Evolutionary conservation across 2,888 invertebrate genomes (phyloP).

Genomic region (Drosophila limbata): DNA sequence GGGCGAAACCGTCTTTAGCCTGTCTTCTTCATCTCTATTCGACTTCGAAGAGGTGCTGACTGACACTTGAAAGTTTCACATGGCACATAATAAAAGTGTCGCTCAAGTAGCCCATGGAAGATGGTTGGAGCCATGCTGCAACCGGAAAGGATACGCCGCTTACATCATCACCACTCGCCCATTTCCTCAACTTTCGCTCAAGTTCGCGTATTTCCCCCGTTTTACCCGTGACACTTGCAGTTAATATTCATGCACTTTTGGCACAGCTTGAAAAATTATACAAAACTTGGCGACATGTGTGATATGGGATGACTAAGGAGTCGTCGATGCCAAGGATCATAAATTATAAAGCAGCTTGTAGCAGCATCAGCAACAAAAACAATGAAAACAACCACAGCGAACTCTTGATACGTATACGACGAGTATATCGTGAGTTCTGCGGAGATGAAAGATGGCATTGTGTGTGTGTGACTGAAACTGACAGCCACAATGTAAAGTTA

Average conservation of each 20-base stretch:
- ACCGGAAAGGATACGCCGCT: constrained; percentile 24
- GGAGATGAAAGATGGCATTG: constrained; percentile 9
- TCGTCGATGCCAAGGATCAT: constrained; percentile 73
- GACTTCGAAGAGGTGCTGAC: constrained; percentile 20
- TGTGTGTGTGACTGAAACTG: constrained; percentile 53
- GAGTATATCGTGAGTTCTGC: constrained; percentile 55
- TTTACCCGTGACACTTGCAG: constrained; percentile 61
- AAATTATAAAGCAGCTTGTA: constrained; percentile 77
- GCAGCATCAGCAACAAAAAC: constrained; percentile 31
- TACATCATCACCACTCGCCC: constrained; percentile 18
- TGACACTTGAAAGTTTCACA: constrained; percentile 59
- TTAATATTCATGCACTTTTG: constrained; percentile 78
- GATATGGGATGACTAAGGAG: constrained; percentile 46
- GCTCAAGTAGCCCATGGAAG: constrained; percentile 35
- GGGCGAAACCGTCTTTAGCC: constrained; percentile 8
- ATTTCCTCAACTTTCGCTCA: background rate
- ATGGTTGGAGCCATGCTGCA: constrained; percentile 14
- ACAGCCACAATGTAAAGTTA: constrained; percentile 73
- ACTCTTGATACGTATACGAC: constrained; percentile 29
- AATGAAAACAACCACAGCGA: constrained; percentile 17
- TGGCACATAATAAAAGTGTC: constrained; percentile 53
- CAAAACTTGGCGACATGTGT: constrained; percentile 67
- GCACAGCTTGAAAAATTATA: constrained; percentile 69
- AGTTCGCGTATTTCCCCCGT: background rate
- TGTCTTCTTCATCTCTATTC: background rate